These are phyloP conservation scores for Acromyrmex heyeri DNA, from an alignment of 1,140 invertebrate genomes.

Conservation along the genomic window DNA sequence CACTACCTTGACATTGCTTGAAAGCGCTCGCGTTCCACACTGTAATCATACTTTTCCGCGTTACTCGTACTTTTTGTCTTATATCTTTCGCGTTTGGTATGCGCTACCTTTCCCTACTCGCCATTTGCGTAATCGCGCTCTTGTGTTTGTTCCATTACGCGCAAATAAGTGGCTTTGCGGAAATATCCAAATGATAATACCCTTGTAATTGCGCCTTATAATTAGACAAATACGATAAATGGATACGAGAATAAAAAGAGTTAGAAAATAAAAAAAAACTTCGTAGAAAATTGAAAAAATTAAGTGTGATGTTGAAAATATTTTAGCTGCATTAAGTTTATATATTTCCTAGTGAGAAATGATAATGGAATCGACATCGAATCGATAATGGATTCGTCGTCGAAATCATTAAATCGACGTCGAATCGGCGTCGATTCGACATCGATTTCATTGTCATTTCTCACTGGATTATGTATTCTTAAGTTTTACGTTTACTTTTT, in stretches of 20 bases:
- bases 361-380: too few species aligned
- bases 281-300: background rate
- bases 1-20: slow-evolving; percentile 57
- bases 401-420: too few species aligned
- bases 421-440: too few species aligned
- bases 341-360: too few species aligned
- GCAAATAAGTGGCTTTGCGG: background rate
- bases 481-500: slow-evolving; percentile 9
- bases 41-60: background rate
- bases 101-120: background rate
- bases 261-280: background rate
- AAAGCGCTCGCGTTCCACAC: slow-evolving; percentile 9
- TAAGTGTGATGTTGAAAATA: background rate
- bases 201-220: background rate
- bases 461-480: background rate
- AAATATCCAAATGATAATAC: background rate
- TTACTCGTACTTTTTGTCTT: background rate
- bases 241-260: background rate
- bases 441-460: background rate
- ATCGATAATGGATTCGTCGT: too few species aligned
- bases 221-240: background rate
- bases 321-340: background rate
- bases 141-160: background rate
- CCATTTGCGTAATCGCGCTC: background rate
- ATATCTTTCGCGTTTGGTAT: background rate